Evolutionary conservation across 2,888 invertebrate genomes (phyloP).

Genomic region (Xestia ashworthii): DNA sequence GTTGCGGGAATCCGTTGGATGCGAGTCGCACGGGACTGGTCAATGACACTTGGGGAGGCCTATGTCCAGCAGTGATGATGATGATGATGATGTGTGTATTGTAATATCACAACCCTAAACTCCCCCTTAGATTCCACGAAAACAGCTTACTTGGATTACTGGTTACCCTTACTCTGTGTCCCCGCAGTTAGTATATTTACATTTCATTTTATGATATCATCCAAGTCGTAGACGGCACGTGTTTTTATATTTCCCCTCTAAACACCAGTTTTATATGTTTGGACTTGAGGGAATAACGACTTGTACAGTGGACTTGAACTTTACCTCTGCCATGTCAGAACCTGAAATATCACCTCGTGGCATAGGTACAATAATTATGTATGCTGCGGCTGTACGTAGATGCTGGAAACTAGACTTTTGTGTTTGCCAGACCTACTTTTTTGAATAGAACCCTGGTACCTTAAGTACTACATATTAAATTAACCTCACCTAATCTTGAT

Average conservation of each 20-base stretch:
- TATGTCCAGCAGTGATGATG: no score
- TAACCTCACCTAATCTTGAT: not conserved
- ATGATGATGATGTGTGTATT: no score
- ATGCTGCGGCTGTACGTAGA: not conserved
- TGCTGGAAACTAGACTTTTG: not conserved
- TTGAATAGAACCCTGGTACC: not conserved
- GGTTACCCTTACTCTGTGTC: not conserved
- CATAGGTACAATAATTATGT: constrained; percentile 18
- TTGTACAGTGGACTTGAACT: constrained; percentile 22
- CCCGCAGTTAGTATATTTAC: constrained; percentile 77
- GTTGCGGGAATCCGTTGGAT: no score
- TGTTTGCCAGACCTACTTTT: not conserved
- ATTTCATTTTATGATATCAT: constrained; percentile 74
- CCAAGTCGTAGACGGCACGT: constrained; percentile 51
- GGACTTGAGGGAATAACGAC: constrained; percentile 42
- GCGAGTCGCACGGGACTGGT: no score
- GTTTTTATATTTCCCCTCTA: constrained; percentile 62
- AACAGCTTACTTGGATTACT: not conserved
- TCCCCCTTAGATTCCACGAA: not conserved
- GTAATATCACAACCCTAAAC: not conserved
- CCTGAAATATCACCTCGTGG: constrained; percentile 38
- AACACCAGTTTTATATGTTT: constrained; percentile 55
- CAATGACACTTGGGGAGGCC: no score
- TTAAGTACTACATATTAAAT: not conserved
- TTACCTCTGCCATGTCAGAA: constrained; percentile 23